Evolutionary conservation across 2,888 invertebrate genomes (phyloP), one percentile per base, ranked within the genome.

Genomic region (Drosophila paramelanica): DNA sequence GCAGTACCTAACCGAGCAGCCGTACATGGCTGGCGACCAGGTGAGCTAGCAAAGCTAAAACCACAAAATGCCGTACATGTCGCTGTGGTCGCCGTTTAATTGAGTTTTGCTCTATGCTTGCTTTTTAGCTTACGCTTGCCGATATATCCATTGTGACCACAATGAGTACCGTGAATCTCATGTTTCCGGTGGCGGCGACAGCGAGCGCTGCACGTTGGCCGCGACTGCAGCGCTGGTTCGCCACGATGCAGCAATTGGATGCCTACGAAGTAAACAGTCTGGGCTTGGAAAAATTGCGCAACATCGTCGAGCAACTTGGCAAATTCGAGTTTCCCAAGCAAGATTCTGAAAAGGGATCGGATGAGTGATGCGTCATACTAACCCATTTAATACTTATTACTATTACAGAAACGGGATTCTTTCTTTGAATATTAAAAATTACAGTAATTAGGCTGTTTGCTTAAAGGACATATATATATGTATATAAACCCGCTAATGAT

Each of bases 91-190:
- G 17, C 23, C 7, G 5, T 49, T 59, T 79, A 69, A 84, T 84
- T 64, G 60, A 62, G 67, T 75, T 73, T 75, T 53, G 45, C 68
- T 49, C 55, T 64, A 43, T 53, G 31, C 43, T 49, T 57, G 46
- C 59, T 39, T 77, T 77, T 78, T 49, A 92, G 92, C 67, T 91
- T 67, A 91, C 92, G 51, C 90, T 93, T 67, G 93, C 93, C 49
- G 93, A 93, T 84, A 88, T 93, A 73, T 92, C 93, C 43, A 89
- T 93, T 57, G 89, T 93, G 67, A 90, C 93, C 68, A 92, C 93
- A 71, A 61, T 93, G 57, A 92, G 92, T 58, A 92, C 91, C n/a
- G 88, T 92, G 36, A 88, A 92, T 89, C 88, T 93, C 65, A 85
- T 93, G 80, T 92, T 93, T 81, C 93, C 93, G 13, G 81, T 93